phyloP scores from a whole-genome alignment of 2,797 vertebrate genomes.

The Chloroceryle amazona region DNA sequence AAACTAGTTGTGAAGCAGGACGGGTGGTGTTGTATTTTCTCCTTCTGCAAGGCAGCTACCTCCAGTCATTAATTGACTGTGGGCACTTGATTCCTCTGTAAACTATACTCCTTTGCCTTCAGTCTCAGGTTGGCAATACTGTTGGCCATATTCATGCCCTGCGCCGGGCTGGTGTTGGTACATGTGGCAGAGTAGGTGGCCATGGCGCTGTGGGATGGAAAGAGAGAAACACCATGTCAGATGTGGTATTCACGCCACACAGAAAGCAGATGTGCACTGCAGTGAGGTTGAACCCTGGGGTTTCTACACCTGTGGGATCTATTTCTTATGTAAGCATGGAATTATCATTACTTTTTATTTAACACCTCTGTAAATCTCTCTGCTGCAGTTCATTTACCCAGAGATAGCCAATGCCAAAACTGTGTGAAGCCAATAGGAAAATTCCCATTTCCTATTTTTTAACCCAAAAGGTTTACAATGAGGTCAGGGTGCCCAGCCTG shows the following conservation, averaged over 20 bases:
- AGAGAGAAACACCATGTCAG: conserved; percentile 53
- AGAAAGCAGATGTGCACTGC: fast-evolving
- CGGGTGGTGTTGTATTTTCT: conserved; percentile 58
- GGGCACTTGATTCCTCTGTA: conserved; percentile 96
- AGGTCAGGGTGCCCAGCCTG: conserved; percentile 7
- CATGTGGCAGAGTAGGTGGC: conserved; percentile 94
- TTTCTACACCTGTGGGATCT: background rate
- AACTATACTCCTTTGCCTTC: conserved; percentile 99
- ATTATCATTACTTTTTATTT: background rate
- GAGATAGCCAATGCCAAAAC: background rate
- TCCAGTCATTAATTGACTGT: conserved; percentile 92
- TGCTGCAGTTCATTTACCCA: background rate
- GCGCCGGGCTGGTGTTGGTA: conserved; percentile 92
- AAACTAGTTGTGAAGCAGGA: conserved; percentile 77
- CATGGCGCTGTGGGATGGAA: conserved; percentile 89
- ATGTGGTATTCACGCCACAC: fast-evolving
- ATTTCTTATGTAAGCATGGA: background rate
- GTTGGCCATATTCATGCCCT: conserved; percentile 99
- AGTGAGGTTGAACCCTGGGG: background rate
- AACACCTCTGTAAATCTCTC: background rate
- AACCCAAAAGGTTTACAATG: conserved; percentile 11
- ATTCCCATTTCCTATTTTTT: conserved; percentile 33
- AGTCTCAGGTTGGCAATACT: conserved; percentile 99
- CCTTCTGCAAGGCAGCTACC: conserved; percentile 69
- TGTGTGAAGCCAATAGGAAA: background rate